These are phyloP conservation scores for Rutilus rutilus DNA, from an alignment of 2,113 vertebrate genomes.

Conservation along the genomic window DNA sequence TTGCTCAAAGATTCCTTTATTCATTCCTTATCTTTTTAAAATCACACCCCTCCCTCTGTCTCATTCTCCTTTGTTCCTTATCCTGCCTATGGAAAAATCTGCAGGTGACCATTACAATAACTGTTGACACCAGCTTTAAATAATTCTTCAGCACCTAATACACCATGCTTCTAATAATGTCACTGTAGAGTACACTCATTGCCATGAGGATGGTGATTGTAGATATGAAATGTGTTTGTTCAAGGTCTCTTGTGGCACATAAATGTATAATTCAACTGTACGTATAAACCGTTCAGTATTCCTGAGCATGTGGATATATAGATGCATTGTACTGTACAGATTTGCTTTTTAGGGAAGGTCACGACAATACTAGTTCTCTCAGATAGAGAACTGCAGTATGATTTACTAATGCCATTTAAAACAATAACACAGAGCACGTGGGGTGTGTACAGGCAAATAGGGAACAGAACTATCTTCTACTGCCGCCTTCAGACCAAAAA, in stretches of 20 bases:
- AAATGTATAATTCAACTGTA: background rate
- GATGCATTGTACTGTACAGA: background rate
- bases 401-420: constrained; percentile 12
- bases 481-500: constrained; percentile 39
- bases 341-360: background rate
- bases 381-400: background rate
- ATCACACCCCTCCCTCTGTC: background rate
- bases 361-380: background rate
- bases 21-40: constrained; percentile 16
- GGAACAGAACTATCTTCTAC: constrained; percentile 27
- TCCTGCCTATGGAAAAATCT: background rate
- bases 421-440: constrained; percentile 40
- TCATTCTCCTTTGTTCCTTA: constrained; percentile 40
- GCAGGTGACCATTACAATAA: background rate
- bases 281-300: background rate
- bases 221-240: background rate
- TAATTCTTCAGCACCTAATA: background rate
- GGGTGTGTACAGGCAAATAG: background rate
- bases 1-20: background rate
- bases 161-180: background rate
- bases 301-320: background rate
- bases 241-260: background rate
- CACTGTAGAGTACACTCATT: background rate
- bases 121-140: background rate
- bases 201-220: background rate